phyloP scores from a whole-genome alignment of 1,140 invertebrate species.

The Coboldia fuscipes region DNA sequence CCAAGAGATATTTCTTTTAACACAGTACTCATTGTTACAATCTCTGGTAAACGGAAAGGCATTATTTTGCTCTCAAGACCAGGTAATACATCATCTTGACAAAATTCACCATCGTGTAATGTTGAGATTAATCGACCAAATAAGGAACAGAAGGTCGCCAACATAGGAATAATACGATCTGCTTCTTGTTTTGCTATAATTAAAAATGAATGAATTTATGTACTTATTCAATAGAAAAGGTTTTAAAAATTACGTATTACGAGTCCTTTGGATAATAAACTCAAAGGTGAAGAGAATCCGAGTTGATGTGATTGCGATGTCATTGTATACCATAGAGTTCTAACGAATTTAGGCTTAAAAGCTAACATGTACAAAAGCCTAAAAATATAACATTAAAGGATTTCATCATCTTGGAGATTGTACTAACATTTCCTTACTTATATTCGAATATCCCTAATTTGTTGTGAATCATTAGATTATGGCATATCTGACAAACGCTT shows the following conservation, averaged over 20 bases:
- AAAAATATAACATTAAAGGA: conserved; percentile 9
- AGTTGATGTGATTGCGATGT: conserved; percentile 23
- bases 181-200: conserved; percentile 40
- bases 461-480: conserved; percentile 53
- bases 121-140: conserved; percentile 66
- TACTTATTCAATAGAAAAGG: conserved; percentile 21
- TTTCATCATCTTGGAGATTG: not conserved
- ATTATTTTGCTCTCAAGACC: conserved; percentile 12
- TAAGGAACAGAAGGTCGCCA: conserved; percentile 69
- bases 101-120: conserved; percentile 74
- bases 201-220: conserved; percentile 31
- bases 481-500: conserved; percentile 50
- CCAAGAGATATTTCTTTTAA: conserved; percentile 68
- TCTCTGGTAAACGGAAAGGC: conserved; percentile 18
- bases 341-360: conserved; percentile 63
- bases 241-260: conserved; percentile 11
- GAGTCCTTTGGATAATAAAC: conserved; percentile 18
- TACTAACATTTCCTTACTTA: conserved; percentile 19
- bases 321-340: conserved; percentile 50
- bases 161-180: conserved; percentile 46
- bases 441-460: conserved; percentile 56
- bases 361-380: conserved; percentile 72
- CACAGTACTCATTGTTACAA: conserved; percentile 41
- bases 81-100: conserved; percentile 21
- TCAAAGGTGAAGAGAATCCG: conserved; percentile 17